Evolutionary conservation across 2,888 invertebrate species (phyloP).

Genomic region (Megastigmus dorsalis): DNA sequence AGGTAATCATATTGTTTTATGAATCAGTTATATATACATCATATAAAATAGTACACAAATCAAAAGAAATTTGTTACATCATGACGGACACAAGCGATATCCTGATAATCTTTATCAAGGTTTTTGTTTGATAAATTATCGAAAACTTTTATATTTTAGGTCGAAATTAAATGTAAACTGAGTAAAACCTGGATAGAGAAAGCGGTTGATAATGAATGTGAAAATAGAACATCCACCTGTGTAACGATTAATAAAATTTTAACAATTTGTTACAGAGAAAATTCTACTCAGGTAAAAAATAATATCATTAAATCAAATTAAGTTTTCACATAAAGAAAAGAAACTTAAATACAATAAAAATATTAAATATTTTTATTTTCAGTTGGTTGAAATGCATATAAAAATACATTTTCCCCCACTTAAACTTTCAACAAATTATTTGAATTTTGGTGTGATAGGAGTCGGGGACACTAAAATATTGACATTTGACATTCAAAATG

Average conservation of each 20-base stretch:
- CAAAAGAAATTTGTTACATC: too few species aligned
- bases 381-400: slow-evolving; percentile 61
- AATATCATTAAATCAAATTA: too few species aligned
- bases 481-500: slow-evolving; percentile 60
- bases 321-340: too few species aligned
- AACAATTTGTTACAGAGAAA: slow-evolving; percentile 14
- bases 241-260: not conserved
- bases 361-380: slow-evolving; percentile 42
- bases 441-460: slow-evolving; percentile 62
- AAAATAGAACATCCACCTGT: not conserved
- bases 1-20: too few species aligned
- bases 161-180: slow-evolving; percentile 55
- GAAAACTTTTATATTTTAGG: slow-evolving; percentile 44
- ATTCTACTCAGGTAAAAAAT: slow-evolving; percentile 38
- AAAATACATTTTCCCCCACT: slow-evolving; percentile 61
- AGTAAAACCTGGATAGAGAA: slow-evolving; percentile 49
- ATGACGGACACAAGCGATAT: too few species aligned
- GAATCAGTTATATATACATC: not conserved
- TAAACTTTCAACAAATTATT: slow-evolving; percentile 56
- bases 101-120: not conserved
- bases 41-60: not conserved
- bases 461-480: slow-evolving; percentile 60
- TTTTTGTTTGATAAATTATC: not conserved
- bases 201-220: not conserved
- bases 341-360: not conserved